Percentiles rank a stretch among this genome's conserved stretches.
These are phyloP conservation scores for Ailurus styani DNA, from an alignment of 2,113 vertebrate species.

Conservation along the genomic window DNA sequence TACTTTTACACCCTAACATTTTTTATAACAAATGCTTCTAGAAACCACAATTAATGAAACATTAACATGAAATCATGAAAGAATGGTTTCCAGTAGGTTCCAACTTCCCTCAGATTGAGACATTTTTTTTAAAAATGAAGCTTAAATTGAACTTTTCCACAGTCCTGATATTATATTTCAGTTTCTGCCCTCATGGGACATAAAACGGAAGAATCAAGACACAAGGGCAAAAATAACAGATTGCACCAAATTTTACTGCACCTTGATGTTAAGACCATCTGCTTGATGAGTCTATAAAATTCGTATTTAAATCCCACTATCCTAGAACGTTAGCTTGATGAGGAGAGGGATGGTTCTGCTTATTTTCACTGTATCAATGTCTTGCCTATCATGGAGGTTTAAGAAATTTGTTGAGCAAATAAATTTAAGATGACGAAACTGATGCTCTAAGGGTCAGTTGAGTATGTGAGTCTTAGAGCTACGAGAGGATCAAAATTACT, in stretches of 20 bases:
- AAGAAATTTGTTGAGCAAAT: constrained; percentile 6
- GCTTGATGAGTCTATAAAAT: neutral
- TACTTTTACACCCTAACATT: neutral
- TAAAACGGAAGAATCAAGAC: neutral
- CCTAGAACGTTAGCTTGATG: neutral
- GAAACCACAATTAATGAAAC: constrained; percentile 40
- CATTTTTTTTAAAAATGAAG: neutral
- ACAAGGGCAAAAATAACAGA: neutral
- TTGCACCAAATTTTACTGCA: neutral
- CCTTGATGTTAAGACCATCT: neutral
- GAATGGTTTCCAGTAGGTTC: neutral
- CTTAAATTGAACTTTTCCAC: neutral
- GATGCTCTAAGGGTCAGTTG: neutral
- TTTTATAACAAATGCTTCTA: constrained; percentile 29
- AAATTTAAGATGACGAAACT: neutral
- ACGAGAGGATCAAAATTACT: neutral
- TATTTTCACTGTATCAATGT: neutral
- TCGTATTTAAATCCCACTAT: neutral
- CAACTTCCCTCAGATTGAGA: neutral
- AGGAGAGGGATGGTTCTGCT: neutral
- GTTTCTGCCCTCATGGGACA: neutral
- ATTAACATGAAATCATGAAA: constrained; percentile 25
- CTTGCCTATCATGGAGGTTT: neutral
- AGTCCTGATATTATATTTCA: neutral
- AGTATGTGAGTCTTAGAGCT: neutral